These are phyloP conservation scores for Neogobius melanostomus DNA, from an alignment of 2,113 vertebrate species.

Conservation along the genomic window DNA sequence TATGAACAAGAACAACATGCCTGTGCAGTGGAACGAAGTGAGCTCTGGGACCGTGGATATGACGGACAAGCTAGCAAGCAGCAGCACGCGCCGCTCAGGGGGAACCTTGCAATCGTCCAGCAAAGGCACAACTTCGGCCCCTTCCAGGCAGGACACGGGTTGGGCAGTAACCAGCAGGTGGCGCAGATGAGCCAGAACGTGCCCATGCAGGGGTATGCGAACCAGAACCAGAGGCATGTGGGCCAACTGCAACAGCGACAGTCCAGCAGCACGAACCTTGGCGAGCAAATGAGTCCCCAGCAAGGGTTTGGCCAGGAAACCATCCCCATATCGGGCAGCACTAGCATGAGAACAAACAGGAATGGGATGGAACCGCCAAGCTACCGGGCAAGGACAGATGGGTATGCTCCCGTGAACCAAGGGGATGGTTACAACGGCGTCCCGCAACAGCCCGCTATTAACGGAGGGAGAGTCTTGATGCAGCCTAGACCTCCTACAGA, in stretches of 20 bases:
- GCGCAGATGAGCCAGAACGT: conserved; percentile 76
- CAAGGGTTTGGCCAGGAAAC: conserved; percentile 78
- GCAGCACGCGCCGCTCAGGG: conserved; percentile 65
- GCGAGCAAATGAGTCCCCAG: conserved; percentile 72
- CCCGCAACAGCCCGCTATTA: conserved; percentile 57
- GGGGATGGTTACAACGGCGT: conserved; percentile 72
- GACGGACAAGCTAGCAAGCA: conserved; percentile 76
- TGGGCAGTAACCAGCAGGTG: conserved; percentile 78
- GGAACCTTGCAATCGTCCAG: conserved; percentile 82
- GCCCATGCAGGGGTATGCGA: conserved; percentile 72
- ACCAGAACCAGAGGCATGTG: conserved; percentile 76
- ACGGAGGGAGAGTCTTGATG: conserved; percentile 68
- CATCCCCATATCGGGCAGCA: conserved; percentile 69
- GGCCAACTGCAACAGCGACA: conserved; percentile 77
- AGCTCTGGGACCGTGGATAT: conserved; percentile 92
- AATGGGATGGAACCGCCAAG: conserved; percentile 74
- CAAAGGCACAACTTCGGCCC: conserved; percentile 86
- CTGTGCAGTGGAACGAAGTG: conserved; percentile 98
- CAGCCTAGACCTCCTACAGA: conserved; percentile 87
- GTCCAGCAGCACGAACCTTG: conserved; percentile 58
- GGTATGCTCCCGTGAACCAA: conserved; percentile 71
- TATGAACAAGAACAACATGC: conserved; percentile 90
- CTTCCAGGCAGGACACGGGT: conserved; percentile 78
- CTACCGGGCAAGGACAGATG: conserved; percentile 75
- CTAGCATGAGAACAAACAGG: conserved; percentile 76